Base-by-base conservation (phyloP, 2,888 invertebrate genomes). In the Troglohyphantes excavatus region DNA sequence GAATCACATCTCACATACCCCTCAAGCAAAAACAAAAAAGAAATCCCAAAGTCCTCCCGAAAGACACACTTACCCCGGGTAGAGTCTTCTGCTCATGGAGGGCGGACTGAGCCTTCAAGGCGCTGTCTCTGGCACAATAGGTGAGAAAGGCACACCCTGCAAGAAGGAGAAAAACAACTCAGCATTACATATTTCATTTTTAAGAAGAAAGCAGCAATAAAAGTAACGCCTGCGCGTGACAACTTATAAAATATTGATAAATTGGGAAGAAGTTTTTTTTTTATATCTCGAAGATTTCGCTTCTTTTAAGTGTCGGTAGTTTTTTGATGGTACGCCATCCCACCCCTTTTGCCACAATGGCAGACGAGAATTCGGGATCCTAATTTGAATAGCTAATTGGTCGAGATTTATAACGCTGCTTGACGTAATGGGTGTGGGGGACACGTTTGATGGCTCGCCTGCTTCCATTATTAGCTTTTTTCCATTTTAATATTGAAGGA, bases 61-160 rank as follows among this genome's bases (percentile, higher is more conserved):
- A 21, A 68, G 17, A 33, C 11, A 82, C 73, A 91, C 91, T 91
- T 78, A 91, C 91, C 91, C 91, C 91, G 78, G 91, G 91, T 95
- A 99, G 95, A 94, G 98, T 98, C 95, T 98, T 97, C 95, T 98
- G 98, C 95, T 99, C 98, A 96, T 99, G 98, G 94, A 98, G 96
- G 93, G 97, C 96, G 94, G 96, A 95, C 95, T 98, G 97, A 94
- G 98, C 97, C 95, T 96, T 96, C 93, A 97, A 95, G 93, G 98
- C 98, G 95, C 97, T 98, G 94, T 98, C 98, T 94, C 98, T 96
- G 94, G 96, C 97, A 95, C 98, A 98, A 95, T 98, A 99, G 93
- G 99, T 99, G 95, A 99, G 96, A 95, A 99, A 99, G 94, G 98
- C 98, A 95, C 98, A 99, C 94, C 98, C 98, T 98, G 76, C 7